Percentiles rank a stretch among this genome's conserved stretches.
Conservation (phyloP, 2,888 invertebrate genomes). For the Campoplex nolae region DNA sequence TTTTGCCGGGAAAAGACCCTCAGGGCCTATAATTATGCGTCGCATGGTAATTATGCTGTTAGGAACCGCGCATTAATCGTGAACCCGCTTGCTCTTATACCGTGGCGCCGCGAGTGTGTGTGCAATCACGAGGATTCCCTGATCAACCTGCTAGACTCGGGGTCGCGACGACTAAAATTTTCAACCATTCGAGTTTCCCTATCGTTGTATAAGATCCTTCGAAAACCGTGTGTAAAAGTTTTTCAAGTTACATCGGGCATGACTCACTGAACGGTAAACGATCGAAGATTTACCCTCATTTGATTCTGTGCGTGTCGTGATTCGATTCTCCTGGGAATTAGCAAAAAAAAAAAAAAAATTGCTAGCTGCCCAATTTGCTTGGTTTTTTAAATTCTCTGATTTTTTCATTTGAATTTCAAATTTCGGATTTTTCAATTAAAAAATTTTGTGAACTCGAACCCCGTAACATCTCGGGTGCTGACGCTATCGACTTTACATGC, state of each 20-base stretch:
- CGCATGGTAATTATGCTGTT: slow-evolving; percentile 66
- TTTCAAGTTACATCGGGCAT: background rate
- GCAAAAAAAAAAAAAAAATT: background rate
- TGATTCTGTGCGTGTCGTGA: background rate
- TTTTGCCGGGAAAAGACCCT: slow-evolving; percentile 46
- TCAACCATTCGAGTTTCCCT: background rate
- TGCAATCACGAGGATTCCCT: slow-evolving; percentile 47
- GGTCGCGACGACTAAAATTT: slow-evolving; percentile 16
- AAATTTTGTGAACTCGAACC: background rate
- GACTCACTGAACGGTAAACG: background rate
- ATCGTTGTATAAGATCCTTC: background rate
- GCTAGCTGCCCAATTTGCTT: too few relatives aligned
- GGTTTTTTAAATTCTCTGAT: background rate
- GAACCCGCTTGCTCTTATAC: slow-evolving; percentile 16
- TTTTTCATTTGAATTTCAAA: background rate
- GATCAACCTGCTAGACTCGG: slow-evolving; percentile 10
- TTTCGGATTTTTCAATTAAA: too few relatives aligned
- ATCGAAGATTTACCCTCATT: background rate
- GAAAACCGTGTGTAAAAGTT: background rate
- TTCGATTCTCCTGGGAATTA: background rate
- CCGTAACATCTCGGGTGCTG: background rate
- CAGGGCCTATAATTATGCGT: slow-evolving; percentile 66
- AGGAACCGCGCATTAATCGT: slow-evolving; percentile 68
- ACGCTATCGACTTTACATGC: background rate
- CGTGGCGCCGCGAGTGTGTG: background rate